Base-by-base conservation (phyloP, 1,140 invertebrate genomes). In the Aricia agestis region DNA sequence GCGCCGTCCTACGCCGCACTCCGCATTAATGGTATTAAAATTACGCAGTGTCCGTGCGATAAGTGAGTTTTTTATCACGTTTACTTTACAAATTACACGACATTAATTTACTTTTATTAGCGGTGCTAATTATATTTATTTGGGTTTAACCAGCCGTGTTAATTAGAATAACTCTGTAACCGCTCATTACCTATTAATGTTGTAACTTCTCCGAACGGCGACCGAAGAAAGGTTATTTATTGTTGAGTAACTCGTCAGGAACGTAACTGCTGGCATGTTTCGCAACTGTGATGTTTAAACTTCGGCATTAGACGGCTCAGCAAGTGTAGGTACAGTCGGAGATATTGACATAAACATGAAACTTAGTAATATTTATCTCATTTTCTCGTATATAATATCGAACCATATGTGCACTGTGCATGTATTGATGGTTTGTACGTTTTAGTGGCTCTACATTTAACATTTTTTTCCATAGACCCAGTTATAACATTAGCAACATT, bases 21-120 rank as follows among this genome's bases (percentile, higher is more conserved):
- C 41, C 15, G 32, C 67, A 68, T 68, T 72, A 72, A 72, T 72
- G 71, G 67, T 72, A 72, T 69, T 69, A 72, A 72, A 69, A 69
- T 72, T 58, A 65, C 71, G 45, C 25, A 70, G 63, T 66, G 57
- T 36, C 67, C 32, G 52, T 45, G 15, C 71, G 67, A 67, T 65
- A 72, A 69, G 61, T 59, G 17, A 25, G 42, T 59, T 72, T 72
- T 69, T 72, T 72, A 52, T 45, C 45, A 69, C 67, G 42, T 66
- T 66, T 68, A 25, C 41, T 61, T 42, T 63, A 32, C 45, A 52
- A 52, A 52, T 52, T 52, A 52, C 61, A 66, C 36, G 42, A 32
- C 42, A 19, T 19, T 25, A 18, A 32, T 61, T 42, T 15, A 61
- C 3, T 70, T 69, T 70, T 70, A 42, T 45, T 31, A 58, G 9